Evolutionary conservation across 2,797 vertebrate genomes (phyloP), one percentile per base, ranked within the genome.

Genomic region (Oryzias sinensis): DNA sequence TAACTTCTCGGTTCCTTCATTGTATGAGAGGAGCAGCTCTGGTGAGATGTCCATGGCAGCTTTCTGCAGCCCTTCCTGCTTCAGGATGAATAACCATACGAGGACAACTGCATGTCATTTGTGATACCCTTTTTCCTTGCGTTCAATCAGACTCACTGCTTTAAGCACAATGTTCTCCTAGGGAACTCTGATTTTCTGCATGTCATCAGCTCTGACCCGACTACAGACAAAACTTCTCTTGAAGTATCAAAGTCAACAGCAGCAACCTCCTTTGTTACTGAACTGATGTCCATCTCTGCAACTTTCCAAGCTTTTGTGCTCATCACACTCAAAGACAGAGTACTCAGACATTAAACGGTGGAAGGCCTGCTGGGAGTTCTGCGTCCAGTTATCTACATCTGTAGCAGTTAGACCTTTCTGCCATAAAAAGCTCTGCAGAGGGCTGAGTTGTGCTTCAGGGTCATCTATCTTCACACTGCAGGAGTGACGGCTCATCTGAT

Each of bases 351-450:
- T 70, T 5, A 86, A 67, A 1, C 0, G 13, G 5, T 74, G 71
- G 72, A 97, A 94, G 1, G 65, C 78, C 0, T 47, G 0, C 0
- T 33, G 78, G 14, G 80, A 88, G 0, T 72, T 67, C n/a, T 67
- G 43, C 43, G 18, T 84, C 96, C 96, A 98, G 3, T 5, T 46
- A 11, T 84, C 92, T 5, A 91, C 74, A 1, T 79, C 44, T 14
- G 15, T 66, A 40, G 45, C 68, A 0, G 75, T 88, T 17, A 65
- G 64, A 62, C 72, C 84, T 51, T 81, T 89, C 66, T 89, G 85
- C 49, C 64, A 87, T 68, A 86, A 56, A 24, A 95, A 77, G 43
- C 75, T 20, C 1, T 85, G 72, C 0, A 91, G 77, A 41, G 94
- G 93, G 51, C 62, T 71, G 62, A 96, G 70, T 29, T 63, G 89